phyloP scores from a whole-genome alignment of 2,797 vertebrate species.

The Typhlichthys subterraneus region DNA sequence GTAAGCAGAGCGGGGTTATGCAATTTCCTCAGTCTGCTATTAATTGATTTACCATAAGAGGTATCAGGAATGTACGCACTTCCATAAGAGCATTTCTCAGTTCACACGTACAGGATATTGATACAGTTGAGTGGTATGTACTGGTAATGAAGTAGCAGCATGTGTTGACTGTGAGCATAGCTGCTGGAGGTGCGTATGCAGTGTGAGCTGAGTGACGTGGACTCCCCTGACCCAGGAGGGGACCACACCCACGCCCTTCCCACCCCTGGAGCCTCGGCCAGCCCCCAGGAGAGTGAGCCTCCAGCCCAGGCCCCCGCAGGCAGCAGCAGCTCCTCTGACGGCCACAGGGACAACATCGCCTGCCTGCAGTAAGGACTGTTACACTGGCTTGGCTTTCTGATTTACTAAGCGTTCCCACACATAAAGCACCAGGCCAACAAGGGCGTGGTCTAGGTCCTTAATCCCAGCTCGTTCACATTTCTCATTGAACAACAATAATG shows the following conservation, averaged over 20 bases:
- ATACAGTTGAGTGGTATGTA: too few relatives aligned
- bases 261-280: slow-evolving; percentile 82
- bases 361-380: slow-evolving; percentile 86
- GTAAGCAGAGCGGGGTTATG: too few relatives aligned
- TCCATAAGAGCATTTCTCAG: too few relatives aligned
- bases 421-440: neutral
- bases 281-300: slow-evolving; percentile 83
- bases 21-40: too few relatives aligned
- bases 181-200: slow-evolving; percentile 93
- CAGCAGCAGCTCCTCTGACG: slow-evolving; percentile 88
- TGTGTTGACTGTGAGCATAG: slow-evolving; percentile 59
- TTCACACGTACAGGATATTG: too few relatives aligned
- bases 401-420: slow-evolving; percentile 4
- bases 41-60: too few relatives aligned
- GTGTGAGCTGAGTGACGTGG: slow-evolving; percentile 86
- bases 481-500: too few relatives aligned
- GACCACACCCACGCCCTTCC: slow-evolving; percentile 85
- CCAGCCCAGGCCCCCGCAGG: slow-evolving; percentile 86
- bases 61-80: too few relatives aligned
- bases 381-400: neutral
- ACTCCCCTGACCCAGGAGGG: slow-evolving; percentile 85
- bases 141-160: neutral
- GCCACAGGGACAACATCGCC: slow-evolving; percentile 90
- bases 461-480: too few relatives aligned
- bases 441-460: too few relatives aligned